Evolutionary conservation across 2,113 vertebrate genomes (phyloP).

Genomic region (Mustela nigripes): DNA sequence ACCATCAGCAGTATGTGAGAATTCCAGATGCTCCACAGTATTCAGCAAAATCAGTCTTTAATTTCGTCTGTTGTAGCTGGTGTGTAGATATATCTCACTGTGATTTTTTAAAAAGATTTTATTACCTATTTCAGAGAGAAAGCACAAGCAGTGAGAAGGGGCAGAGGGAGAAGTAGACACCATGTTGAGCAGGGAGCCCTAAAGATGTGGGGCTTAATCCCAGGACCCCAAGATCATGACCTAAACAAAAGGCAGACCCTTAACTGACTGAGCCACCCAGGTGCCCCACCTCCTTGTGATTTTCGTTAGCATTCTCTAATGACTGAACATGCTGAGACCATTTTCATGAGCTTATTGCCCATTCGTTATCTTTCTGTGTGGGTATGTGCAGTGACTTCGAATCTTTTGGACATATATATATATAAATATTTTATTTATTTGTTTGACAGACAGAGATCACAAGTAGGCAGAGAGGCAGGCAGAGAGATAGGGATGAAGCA

Average conservation of each 20-base stretch:
- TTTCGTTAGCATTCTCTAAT: not conserved
- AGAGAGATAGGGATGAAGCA: too few species aligned
- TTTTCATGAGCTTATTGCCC: not conserved
- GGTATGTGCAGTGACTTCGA: not conserved
- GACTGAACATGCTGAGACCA: not conserved
- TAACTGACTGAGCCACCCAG: not conserved
- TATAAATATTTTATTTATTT: too few species aligned
- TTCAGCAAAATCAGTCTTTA: too few species aligned
- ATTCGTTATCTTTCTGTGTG: not conserved
- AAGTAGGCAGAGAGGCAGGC: too few species aligned
- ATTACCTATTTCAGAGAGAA: not conserved
- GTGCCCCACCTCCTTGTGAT: not conserved
- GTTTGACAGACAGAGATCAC: too few species aligned
- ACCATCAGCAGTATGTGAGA: too few species aligned
- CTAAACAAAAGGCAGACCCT: not conserved
- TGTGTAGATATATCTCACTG: too few species aligned
- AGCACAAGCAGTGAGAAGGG: not conserved
- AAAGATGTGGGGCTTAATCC: not conserved
- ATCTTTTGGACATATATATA: not conserved
- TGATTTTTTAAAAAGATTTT: too few species aligned
- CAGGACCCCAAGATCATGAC: not conserved
- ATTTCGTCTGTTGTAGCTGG: too few species aligned
- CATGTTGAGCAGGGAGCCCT: not conserved
- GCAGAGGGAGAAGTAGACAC: not conserved
- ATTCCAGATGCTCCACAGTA: too few species aligned